These are phyloP conservation scores for Anarrhichthys ocellatus DNA, from an alignment of 2,113 vertebrate genomes.

Conservation along the genomic window DNA sequence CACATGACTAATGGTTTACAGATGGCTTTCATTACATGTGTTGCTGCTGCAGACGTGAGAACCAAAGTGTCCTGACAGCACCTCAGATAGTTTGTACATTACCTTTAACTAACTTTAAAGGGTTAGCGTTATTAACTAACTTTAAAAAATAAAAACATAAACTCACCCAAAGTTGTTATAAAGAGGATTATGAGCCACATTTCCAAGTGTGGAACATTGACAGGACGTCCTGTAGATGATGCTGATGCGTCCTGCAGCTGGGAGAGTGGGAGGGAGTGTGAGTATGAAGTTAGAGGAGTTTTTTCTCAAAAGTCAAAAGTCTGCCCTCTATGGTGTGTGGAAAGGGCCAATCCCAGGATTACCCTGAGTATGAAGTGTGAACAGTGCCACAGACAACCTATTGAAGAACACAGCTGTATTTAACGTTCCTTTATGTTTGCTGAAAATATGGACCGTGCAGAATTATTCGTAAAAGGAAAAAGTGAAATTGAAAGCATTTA, in stretches of 20 bases:
- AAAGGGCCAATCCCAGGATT: neutral
- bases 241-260: slow-evolving; percentile 29
- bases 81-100: neutral
- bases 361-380: neutral
- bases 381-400: neutral
- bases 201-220: slow-evolving; percentile 27
- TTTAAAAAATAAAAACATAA: neutral
- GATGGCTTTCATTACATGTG: slow-evolving; percentile 59
- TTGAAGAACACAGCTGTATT: neutral
- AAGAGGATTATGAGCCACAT: slow-evolving; percentile 71
- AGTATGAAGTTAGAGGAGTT: slow-evolving; percentile 38
- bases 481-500: neutral
- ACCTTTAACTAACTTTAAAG: neutral
- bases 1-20: slow-evolving; percentile 35
- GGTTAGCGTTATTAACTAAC: too few species aligned
- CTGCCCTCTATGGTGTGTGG: accelerated
- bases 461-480: neutral
- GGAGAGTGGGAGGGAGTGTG: neutral
- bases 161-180: slow-evolving; percentile 76
- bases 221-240: neutral
- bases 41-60: slow-evolving; percentile 12
- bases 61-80: neutral
- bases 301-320: slow-evolving; percentile 35
- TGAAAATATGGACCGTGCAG: neutral
- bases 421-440: neutral